Percentiles rank a stretch among this genome's conserved stretches.
These are phyloP conservation scores for Caenorhabditis latens DNA, from an alignment of 1,140 invertebrate genomes.

Conservation along the genomic window DNA sequence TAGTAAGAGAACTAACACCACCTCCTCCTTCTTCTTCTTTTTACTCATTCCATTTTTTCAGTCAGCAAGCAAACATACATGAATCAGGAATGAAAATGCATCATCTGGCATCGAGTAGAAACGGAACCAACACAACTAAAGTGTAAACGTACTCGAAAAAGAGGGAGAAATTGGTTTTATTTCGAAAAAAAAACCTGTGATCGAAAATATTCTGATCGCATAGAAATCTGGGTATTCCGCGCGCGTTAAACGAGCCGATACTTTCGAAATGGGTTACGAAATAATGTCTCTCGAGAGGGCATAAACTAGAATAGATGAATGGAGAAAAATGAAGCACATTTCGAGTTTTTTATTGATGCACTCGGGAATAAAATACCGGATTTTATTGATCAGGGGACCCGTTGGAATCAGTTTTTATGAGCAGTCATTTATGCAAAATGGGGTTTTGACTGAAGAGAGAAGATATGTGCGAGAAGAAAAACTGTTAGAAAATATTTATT, in stretches of 20 bases:
- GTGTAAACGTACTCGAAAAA: neutral
- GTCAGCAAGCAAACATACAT: neutral
- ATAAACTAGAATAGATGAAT: neutral
- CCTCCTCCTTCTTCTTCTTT: neutral
- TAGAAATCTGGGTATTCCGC: neutral
- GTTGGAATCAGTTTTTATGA: too few relatives aligned
- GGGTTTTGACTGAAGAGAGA: too few relatives aligned
- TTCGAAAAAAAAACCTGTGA: neutral
- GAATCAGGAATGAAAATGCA: neutral
- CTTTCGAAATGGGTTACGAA: conserved; percentile 50
- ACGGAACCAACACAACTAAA: neutral
- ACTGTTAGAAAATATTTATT: too few relatives aligned
- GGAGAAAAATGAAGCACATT: conserved; percentile 7
- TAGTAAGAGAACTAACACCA: neutral
- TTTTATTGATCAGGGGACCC: too few relatives aligned
- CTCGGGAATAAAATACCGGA: too few relatives aligned
- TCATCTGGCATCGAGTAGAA: neutral
- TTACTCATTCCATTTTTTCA: conserved; percentile 6
- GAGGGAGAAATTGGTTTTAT: too few relatives aligned
- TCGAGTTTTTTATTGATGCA: neutral
- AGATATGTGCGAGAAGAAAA: too few relatives aligned
- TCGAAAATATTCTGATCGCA: neutral
- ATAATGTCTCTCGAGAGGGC: conserved; percentile 7
- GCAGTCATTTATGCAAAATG: too few relatives aligned
- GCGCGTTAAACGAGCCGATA: conserved; percentile 30